Base-by-base conservation (phyloP, 2,888 invertebrate species). In the Cosmia trapezina region DNA sequence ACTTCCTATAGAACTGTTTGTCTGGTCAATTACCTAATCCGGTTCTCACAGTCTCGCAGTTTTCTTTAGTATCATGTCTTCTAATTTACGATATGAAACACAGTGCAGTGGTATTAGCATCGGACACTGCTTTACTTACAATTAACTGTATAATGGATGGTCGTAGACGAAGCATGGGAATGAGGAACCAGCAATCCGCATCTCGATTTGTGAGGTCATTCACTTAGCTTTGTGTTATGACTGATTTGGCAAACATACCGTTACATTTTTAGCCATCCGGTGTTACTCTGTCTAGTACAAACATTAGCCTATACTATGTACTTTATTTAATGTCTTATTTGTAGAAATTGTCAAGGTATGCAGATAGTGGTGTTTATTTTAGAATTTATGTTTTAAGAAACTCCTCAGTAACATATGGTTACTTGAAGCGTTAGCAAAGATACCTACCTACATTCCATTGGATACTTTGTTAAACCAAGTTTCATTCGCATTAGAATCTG, bases 161-260 rank as follows among this genome's bases (percentile, higher is more conserved):
- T 66, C 41, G 57, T 69, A 77, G 68, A 74, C 73, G 66, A 71
- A 78, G 75, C 67, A 80, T 84, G 83, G 76, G 76, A 85, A 85
- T 85, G 76, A 83, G 81, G 78, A 87, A 83, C 76, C 74, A 67
- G 65, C 79, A 86, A 83, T 80, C 80, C 75, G 70, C 83, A 84
- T 88, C 86, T 87, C 86, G 76, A 84, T 87, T 84, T 82, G 83
- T 84, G 88, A 89, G 94, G 94, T 95, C 95, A 91, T 94, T 95
- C 94, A 94, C 94, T 91, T 91, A 88, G 89, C 88, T 85, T 84
- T 80, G 88, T 90, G 88, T 89, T 91, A 90, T 90, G 91, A 90
- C 91, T 92, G 92, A 93, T 93, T 94, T 94, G 93, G 93, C 92
- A 89, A 91, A 92, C 87, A 84, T 93, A 91, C 95, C 94, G 95